Conservation (phyloP, 2,888 invertebrate species). For the Ophonus ardosiacus region DNA sequence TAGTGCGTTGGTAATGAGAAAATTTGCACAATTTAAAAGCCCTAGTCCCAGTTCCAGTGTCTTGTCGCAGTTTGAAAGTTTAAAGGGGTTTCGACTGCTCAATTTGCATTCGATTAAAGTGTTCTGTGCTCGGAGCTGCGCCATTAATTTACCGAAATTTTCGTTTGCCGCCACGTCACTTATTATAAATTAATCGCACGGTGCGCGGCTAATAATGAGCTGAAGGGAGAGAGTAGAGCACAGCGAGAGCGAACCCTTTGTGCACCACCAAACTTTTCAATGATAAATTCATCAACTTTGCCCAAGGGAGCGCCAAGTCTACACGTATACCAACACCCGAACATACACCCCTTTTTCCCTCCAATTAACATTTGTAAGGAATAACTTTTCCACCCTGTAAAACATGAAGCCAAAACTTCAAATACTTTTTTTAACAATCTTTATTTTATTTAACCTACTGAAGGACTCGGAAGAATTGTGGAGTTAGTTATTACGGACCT, state of each 20-base stretch:
- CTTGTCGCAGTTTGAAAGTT: constrained; percentile 30
- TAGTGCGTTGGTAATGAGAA: background rate
- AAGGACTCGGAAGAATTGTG: too few relatives aligned
- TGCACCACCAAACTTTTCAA: constrained; percentile 47
- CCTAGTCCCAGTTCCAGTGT: background rate
- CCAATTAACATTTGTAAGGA: background rate
- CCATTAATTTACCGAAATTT: constrained; percentile 62
- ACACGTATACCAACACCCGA: background rate
- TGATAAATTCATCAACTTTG: constrained; percentile 47
- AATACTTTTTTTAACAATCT: too few relatives aligned
- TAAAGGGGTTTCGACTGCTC: constrained; percentile 45
- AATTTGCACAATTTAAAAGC: constrained; percentile 37
- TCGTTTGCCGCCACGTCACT: constrained; percentile 61
- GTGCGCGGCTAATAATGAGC: constrained; percentile 59
- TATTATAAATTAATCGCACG: constrained; percentile 64
- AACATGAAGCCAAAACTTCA: too few relatives aligned
- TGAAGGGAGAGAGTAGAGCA: background rate
- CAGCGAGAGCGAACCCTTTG: constrained; percentile 39
- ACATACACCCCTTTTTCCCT: background rate
- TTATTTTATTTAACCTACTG: too few relatives aligned
- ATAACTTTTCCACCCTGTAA: background rate
- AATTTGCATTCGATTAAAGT: constrained; percentile 57
- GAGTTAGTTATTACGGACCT: too few relatives aligned
- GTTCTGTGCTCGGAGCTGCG: constrained; percentile 49
- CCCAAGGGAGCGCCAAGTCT: constrained; percentile 2